Evolutionary conservation across 2,888 invertebrate species (phyloP).

Genomic region (Andrena bucephala): DNA sequence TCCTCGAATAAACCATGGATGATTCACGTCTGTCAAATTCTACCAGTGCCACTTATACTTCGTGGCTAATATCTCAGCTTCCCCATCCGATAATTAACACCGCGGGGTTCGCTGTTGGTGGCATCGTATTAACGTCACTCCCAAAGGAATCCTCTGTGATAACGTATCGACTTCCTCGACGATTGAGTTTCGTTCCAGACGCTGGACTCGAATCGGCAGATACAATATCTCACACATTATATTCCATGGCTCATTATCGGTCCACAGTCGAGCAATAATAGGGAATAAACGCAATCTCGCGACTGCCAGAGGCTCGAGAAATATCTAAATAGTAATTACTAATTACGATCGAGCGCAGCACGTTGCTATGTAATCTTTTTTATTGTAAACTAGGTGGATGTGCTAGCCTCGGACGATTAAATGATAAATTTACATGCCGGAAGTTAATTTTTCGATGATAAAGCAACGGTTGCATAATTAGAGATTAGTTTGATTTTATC

Average conservation of each 20-base stretch:
- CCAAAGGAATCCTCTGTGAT: slow-evolving; percentile 32
- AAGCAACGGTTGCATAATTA: not conserved
- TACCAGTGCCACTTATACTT: slow-evolving; percentile 15
- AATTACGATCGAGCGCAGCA: slow-evolving; percentile 11
- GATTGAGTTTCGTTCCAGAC: slow-evolving; percentile 22
- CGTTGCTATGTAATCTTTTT: not conserved
- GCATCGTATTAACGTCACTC: slow-evolving; percentile 44
- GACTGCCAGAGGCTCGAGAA: not conserved
- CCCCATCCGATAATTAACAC: slow-evolving; percentile 45
- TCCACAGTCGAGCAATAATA: not conserved
- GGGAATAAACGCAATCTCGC: slow-evolving; percentile 23
- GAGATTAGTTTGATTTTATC: not conserved
- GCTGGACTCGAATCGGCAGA: slow-evolving; percentile 9
- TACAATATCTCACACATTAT: slow-evolving; percentile 51
- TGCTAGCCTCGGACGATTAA: not conserved
- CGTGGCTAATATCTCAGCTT: slow-evolving; percentile 28
- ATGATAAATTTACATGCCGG: not conserved
- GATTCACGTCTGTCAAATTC: slow-evolving; percentile 1
- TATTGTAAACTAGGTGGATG: slow-evolving; percentile 1
- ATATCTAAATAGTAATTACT: slow-evolving; percentile 26
- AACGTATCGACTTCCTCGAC: slow-evolving; percentile 35
- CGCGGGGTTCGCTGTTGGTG: slow-evolving; percentile 15
- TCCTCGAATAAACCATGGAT: not conserved
- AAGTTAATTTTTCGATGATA: no score
- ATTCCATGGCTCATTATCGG: slow-evolving; percentile 24